phyloP scores from a whole-genome alignment of 1,140 invertebrate species.

The Adelges cooleyi region DNA sequence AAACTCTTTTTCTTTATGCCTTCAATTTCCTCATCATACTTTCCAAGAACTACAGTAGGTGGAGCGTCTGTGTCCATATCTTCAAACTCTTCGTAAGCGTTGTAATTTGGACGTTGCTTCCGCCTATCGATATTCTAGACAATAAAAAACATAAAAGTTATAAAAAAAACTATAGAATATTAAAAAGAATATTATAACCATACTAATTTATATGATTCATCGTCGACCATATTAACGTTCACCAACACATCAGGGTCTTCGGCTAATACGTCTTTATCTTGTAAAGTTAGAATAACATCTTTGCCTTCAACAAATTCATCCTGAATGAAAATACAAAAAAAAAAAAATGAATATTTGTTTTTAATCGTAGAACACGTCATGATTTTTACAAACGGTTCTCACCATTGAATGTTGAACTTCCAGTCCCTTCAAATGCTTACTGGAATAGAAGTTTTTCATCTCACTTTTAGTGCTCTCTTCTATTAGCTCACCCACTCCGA shows the following conservation, averaged over 20 bases:
- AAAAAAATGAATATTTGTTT: constrained; percentile 14
- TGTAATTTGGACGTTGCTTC: constrained; percentile 66
- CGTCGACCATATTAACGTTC: constrained; percentile 91
- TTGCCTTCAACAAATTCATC: constrained; percentile 69
- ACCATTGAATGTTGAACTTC: constrained; percentile 40
- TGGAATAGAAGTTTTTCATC: constrained; percentile 51
- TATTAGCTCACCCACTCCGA: constrained; percentile 75
- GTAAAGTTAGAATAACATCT: constrained; percentile 79
- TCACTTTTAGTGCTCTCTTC: constrained; percentile 59
- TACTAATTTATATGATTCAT: constrained; percentile 78
- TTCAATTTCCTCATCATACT: constrained; percentile 94
- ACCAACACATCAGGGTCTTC: constrained; percentile 81
- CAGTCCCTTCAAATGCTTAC: constrained; percentile 65
- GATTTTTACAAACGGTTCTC: constrained; percentile 33
- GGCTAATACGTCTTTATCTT: constrained; percentile 84
- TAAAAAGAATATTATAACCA: constrained; percentile 32
- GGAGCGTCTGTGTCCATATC: constrained; percentile 65
- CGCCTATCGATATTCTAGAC: constrained; percentile 67
- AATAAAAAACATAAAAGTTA: not conserved
- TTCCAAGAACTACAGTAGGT: constrained; percentile 63
- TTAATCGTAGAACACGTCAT: not conserved
- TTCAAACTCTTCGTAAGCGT: constrained; percentile 64
- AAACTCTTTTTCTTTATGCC: constrained; percentile 68
- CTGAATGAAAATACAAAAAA: constrained; percentile 34
- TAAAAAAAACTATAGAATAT: not conserved